phyloP scores from a whole-genome alignment of 1,140 invertebrate species.

The Ooceraea biroi region DNA sequence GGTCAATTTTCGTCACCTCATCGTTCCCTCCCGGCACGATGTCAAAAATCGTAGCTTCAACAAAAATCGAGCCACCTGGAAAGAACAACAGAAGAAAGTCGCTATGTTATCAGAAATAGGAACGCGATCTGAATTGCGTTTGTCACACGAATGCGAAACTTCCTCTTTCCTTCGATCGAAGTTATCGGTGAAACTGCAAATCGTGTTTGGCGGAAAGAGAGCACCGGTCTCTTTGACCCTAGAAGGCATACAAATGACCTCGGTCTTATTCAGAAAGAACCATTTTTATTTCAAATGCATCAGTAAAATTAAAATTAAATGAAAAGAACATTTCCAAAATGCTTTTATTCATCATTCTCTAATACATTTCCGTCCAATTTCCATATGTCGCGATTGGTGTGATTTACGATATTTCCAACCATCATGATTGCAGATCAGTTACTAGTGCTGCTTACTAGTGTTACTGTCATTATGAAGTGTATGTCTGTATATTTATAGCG shows the following conservation, averaged over 20 bases:
- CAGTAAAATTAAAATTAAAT: not conserved
- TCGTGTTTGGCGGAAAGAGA: constrained; percentile 10
- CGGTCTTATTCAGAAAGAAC: not conserved
- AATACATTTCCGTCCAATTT: not conserved
- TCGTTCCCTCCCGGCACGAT: constrained; percentile 35
- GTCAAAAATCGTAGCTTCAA: constrained; percentile 54
- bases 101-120: constrained; percentile 15
- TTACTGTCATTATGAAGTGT: too few species aligned
- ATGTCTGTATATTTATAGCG: not conserved
- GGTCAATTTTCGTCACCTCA: constrained; percentile 63
- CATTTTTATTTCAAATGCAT: not conserved
- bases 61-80: constrained; percentile 45
- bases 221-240: not conserved
- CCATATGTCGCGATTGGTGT: not conserved
- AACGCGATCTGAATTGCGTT: constrained; percentile 57
- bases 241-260: constrained; percentile 18
- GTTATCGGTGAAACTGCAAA: constrained; percentile 30
- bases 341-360: not conserved
- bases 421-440: not conserved
- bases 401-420: not conserved
- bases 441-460: not conserved
- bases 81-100: constrained; percentile 52
- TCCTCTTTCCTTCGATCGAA: constrained; percentile 9
- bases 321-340: constrained; percentile 7
- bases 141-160: constrained; percentile 45